phyloP scores from a whole-genome alignment of 2,797 vertebrate species.

The Myotis planiceps region DNA sequence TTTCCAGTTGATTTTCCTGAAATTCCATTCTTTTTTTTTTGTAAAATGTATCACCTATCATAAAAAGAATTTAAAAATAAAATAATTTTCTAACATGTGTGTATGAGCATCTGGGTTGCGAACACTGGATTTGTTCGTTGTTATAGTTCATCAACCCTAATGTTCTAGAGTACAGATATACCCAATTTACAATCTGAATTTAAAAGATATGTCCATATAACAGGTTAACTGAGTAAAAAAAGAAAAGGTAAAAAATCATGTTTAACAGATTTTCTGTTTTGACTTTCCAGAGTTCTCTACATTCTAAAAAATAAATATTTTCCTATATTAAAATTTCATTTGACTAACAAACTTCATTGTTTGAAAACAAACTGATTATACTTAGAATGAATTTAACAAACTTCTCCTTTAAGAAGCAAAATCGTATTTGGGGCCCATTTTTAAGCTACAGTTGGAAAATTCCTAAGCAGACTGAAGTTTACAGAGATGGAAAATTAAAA shows the following conservation, averaged over 20 bases:
- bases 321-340: neutral
- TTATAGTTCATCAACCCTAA: neutral
- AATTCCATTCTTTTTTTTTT: neutral
- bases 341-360: neutral
- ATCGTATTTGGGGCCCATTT: neutral
- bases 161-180: neutral
- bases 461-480: neutral
- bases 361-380: neutral
- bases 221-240: neutral
- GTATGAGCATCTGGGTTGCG: neutral
- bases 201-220: neutral
- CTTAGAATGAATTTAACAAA: neutral
- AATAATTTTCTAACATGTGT: neutral
- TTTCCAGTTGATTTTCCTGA: neutral
- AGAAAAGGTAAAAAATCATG: neutral
- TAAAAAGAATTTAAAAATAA: neutral
- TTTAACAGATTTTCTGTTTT: neutral
- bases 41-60: neutral
- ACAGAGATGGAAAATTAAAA: neutral
- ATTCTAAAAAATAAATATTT: slow-evolving; percentile 24
- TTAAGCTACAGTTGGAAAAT: neutral
- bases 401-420: neutral
- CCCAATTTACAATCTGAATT: neutral
- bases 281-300: neutral
- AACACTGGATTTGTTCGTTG: neutral